Percentiles rank a stretch among this genome's conserved stretches.
phyloP scores from a whole-genome alignment of 2,797 vertebrate genomes.

The Arrhamphus sclerolepis region DNA sequence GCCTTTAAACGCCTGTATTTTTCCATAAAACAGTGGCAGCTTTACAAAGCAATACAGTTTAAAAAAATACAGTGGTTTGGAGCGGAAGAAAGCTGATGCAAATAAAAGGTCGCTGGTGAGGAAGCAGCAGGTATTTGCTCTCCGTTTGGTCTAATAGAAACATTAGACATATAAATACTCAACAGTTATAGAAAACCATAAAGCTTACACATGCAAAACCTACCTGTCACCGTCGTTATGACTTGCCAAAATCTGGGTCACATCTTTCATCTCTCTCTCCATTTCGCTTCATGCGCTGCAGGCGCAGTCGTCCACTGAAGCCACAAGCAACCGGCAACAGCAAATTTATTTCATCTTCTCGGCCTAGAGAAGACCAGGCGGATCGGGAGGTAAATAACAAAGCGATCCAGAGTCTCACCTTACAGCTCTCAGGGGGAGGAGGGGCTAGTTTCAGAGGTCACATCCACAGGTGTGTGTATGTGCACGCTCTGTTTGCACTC shows the following conservation, averaged over 20 bases:
- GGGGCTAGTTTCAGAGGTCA: constrained; percentile 50
- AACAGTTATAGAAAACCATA: not conserved
- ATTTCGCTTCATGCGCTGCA: constrained; percentile 28
- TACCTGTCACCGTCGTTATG: constrained; percentile 55
- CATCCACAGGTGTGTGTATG: constrained; percentile 31
- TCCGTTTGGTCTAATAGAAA: no score
- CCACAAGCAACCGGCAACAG: constrained; percentile 5
- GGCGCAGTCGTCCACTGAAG: constrained; percentile 20
- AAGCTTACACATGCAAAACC: not conserved
- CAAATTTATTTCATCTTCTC: constrained; percentile 46
- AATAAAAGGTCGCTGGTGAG: constrained; percentile 4
- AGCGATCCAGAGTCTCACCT: constrained; percentile 54
- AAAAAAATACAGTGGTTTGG: not conserved
- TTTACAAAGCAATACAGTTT: not conserved
- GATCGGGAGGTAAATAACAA: constrained; percentile 58
- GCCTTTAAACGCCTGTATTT: constrained; percentile 1
- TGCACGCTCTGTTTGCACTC: constrained; percentile 48
- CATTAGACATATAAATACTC: not conserved
- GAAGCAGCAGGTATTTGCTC: constrained; percentile 6
- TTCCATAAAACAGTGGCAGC: not conserved
- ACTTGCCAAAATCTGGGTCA: constrained; percentile 15
- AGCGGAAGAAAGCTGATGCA: constrained; percentile 5
- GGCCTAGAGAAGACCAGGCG: constrained; percentile 14
- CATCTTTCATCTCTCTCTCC: constrained; percentile 43
- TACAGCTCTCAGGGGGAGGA: constrained; percentile 49